Evolutionary conservation across 2,888 invertebrate genomes (phyloP).

Genomic region (Dicyrtoma fusca): DNA sequence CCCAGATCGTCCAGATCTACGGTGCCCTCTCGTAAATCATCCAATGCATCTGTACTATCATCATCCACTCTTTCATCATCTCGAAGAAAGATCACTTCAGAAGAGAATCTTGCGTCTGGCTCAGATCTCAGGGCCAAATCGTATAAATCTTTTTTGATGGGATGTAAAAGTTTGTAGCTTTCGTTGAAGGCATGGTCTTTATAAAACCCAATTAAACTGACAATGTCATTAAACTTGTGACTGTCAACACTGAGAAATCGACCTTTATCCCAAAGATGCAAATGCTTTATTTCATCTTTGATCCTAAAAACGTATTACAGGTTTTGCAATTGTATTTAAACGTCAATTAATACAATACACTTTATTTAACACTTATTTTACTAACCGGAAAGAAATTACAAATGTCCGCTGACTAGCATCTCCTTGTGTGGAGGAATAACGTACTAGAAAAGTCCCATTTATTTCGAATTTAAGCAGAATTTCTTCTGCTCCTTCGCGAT

Average conservation of each 20-base stretch:
- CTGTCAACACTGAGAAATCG: constrained; percentile 86
- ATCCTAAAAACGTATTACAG: constrained; percentile 65
- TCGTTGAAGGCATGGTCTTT: constrained; percentile 87
- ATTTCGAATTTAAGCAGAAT: constrained; percentile 48
- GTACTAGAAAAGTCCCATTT: constrained; percentile 53
- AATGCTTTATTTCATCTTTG: constrained; percentile 94
- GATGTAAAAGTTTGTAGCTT: constrained; percentile 81
- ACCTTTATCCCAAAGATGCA: constrained; percentile 89
- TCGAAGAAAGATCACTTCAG: not conserved
- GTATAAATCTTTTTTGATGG: constrained; percentile 59
- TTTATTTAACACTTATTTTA: not conserved
- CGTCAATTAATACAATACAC: too few relatives aligned
- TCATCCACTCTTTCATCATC: constrained; percentile 62
- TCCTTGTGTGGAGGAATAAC: constrained; percentile 36
- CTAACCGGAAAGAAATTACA: not conserved
- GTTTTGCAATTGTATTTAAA: too few relatives aligned
- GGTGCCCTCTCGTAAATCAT: constrained; percentile 78
- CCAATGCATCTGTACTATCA: constrained; percentile 64
- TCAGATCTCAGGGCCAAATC: not conserved
- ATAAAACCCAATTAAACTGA: constrained; percentile 89
- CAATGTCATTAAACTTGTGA: constrained; percentile 90
- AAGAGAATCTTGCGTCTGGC: too few relatives aligned
- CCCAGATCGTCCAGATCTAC: constrained; percentile 60
- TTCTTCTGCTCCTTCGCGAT: constrained; percentile 47
- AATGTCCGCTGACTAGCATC: not conserved